A percentile compares a stretch with the other conserved stretches of the same genome.
Evolutionary conservation across 2,888 invertebrate species (phyloP).

Genomic region (Anagyrus pseudococci): DNA sequence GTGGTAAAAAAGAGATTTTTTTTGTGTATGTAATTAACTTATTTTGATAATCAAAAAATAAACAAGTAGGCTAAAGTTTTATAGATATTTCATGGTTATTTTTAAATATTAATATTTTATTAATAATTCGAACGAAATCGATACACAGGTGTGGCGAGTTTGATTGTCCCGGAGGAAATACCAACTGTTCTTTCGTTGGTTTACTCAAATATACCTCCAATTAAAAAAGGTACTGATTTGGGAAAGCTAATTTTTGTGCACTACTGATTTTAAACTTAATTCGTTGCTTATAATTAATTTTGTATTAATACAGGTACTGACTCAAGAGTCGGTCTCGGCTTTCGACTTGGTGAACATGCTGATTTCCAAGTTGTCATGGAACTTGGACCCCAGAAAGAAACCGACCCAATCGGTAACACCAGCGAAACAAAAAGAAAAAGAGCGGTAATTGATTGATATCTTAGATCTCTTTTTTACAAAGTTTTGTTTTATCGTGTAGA

Average conservation of each 20-base stretch:
- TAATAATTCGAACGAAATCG: not conserved
- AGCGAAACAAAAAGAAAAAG: slow-evolving; percentile 48
- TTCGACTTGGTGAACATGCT: slow-evolving; percentile 80
- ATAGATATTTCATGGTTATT: not conserved
- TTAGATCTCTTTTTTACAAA: not conserved
- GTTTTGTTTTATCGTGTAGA: not conserved
- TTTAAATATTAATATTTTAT: not conserved
- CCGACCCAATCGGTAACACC: slow-evolving; percentile 68
- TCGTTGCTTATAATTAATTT: not conserved
- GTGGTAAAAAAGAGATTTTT: not conserved
- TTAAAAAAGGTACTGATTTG: slow-evolving; percentile 75
- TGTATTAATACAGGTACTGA: slow-evolving; percentile 72
- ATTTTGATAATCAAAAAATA: not conserved
- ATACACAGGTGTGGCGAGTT: slow-evolving; percentile 65
- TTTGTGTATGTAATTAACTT: not conserved
- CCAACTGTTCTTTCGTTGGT: slow-evolving; percentile 80
- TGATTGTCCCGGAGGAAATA: slow-evolving; percentile 82
- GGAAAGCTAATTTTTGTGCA: not conserved
- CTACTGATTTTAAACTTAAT: not conserved
- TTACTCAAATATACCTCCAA: slow-evolving; percentile 84
- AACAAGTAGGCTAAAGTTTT: not conserved
- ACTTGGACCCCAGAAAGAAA: slow-evolving; percentile 80
- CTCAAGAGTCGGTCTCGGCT: slow-evolving; percentile 80
- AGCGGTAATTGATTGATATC: slow-evolving; percentile 40
- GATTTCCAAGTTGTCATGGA: slow-evolving; percentile 81